Evolutionary conservation across 2,888 invertebrate genomes (phyloP).

Genomic region (Caenorhabditis sp.): DNA sequence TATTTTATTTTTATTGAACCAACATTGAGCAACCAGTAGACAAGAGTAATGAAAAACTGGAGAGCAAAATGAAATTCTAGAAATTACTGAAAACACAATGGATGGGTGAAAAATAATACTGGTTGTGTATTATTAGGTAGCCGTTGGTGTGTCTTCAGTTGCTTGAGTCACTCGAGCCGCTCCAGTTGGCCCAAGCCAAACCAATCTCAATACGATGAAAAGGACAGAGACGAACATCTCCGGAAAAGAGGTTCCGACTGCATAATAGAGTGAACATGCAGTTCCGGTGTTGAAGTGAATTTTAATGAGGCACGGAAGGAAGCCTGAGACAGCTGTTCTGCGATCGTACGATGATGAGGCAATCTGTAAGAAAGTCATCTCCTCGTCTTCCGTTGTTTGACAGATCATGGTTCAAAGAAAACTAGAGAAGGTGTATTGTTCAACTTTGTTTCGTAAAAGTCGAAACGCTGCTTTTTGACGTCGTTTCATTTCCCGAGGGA

Average conservation of each 20-base stretch:
- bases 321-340: constrained; percentile 39
- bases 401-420: constrained; percentile 9
- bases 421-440: constrained; percentile 32
- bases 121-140: constrained; percentile 48
- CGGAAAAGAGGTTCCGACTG: constrained; percentile 32
- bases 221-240: constrained; percentile 33
- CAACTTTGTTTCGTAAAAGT: constrained; percentile 19
- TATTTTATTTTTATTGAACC: not conserved
- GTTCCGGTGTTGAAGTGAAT: constrained; percentile 53
- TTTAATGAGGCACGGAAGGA: constrained; percentile 50
- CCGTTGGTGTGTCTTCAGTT: not conserved
- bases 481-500: constrained; percentile 47
- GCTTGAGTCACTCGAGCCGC: not conserved
- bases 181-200: not conserved
- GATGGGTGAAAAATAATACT: constrained; percentile 60
- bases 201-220: constrained; percentile 23
- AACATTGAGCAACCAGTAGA: not conserved
- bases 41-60: not conserved
- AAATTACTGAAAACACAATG: constrained; percentile 54
- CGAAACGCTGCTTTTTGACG: constrained; percentile 39
- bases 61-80: constrained; percentile 54
- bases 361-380: constrained; percentile 13
- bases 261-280: constrained; percentile 50
- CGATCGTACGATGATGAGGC: constrained; percentile 13
- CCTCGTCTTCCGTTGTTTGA: not conserved